Base-by-base conservation (phyloP, 2,888 invertebrate genomes). In the Pycnomerus fuliginosus region DNA sequence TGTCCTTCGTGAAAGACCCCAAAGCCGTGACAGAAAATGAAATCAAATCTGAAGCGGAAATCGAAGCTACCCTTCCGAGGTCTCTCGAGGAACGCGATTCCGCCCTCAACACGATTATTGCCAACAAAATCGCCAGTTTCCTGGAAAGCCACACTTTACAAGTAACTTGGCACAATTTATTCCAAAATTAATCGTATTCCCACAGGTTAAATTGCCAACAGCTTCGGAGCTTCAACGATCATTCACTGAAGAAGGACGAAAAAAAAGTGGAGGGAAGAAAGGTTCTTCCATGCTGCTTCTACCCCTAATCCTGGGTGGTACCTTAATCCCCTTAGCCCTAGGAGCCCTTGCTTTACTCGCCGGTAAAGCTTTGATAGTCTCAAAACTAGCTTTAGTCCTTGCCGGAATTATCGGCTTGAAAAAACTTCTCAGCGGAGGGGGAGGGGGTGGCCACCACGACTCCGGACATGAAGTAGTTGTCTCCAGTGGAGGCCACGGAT, bases 381-480 rank as follows among this genome's bases (percentile, higher is more conserved):
- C 89, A 52, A 90, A 90, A 66, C 72, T 90, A 55, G 90, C 90
- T 0, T 71, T 90, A 37, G 88, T 90, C 0, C 73, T 90, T 33
- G 89, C 90, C 44, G 87, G 85, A 54, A 90, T 90, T 59, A 87
- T 90, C 55, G 90, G 90, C 2, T 75, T 91, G 69, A 90, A 90
- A 77, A 90, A 90, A 62, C 78, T 91, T 16, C 75, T 90, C 29
- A 82, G 85, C 13, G 78, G 84, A 2, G 79, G 79, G 17, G 79
- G 80, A 3, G 69, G 72, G 3, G 67, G 69, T 4, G 25, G 25
- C 8, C 25, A 25, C 5, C 74, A 76, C 58, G 83, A 85, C 42
- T 78, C 81, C 37, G 80, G 81, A 10, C 84, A 85, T 59, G 85
- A 85, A 58, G 71, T 70, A 44, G 87, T 87, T 0, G 84, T 85